Percentiles rank a stretch among this genome's conserved stretches.
These are phyloP conservation scores for Drosophila lutescens DNA, from an alignment of 2,888 invertebrate species.

Conservation along the genomic window DNA sequence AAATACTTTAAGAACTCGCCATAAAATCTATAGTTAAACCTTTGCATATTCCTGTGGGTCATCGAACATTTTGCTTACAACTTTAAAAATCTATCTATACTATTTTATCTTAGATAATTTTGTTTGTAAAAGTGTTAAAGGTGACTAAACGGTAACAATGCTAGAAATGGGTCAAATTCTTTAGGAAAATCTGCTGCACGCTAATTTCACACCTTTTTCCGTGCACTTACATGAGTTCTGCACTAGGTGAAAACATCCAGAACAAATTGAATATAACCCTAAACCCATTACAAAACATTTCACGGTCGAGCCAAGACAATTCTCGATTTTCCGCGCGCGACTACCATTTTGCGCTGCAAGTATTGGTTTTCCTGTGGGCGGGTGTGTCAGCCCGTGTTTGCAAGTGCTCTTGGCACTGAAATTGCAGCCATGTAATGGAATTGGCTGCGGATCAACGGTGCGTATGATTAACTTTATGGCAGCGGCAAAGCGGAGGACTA, in stretches of 20 bases:
- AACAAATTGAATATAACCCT: conserved; percentile 37
- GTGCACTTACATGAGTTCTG: conserved; percentile 34
- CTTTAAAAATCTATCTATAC: too few species aligned
- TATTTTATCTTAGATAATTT: too few species aligned
- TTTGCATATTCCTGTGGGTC: too few species aligned
- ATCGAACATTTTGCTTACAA: too few species aligned
- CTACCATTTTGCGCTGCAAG: conserved; percentile 24
- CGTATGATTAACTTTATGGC: conserved; percentile 52
- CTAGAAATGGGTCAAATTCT: not conserved
- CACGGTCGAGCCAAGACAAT: conserved; percentile 41
- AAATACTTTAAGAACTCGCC: too few species aligned
- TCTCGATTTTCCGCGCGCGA: conserved; percentile 29
- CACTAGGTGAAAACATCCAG: not conserved
- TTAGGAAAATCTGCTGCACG: not conserved
- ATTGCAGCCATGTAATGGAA: conserved; percentile 35
- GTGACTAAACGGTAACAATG: too few species aligned
- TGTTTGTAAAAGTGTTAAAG: not conserved
- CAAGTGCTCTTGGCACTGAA: conserved; percentile 33
- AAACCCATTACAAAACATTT: conserved; percentile 32
- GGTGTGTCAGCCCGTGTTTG: not conserved
- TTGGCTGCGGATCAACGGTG: conserved; percentile 50
- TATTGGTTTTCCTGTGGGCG: conserved; percentile 18
- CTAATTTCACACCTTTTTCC: conserved; percentile 13
- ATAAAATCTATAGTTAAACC: too few species aligned
- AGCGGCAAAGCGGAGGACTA: conserved; percentile 4